Evolutionary conservation across 2,113 vertebrate species (phyloP).

Genomic region (Gavialis gangeticus): DNA sequence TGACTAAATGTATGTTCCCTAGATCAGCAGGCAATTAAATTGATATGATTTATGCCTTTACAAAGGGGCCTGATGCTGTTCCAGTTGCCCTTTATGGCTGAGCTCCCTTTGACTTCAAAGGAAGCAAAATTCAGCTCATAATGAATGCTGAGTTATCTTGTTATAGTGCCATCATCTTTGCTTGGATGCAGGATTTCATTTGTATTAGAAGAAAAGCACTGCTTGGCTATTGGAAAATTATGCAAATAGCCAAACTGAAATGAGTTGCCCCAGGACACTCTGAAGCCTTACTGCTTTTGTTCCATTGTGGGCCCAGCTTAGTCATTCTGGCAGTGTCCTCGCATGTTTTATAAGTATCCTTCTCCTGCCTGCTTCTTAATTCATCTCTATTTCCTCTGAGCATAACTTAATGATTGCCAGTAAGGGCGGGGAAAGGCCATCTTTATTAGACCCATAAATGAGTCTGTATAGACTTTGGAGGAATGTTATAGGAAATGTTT

Average conservation of each 20-base stretch:
- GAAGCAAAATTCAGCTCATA: neutral
- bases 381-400: neutral
- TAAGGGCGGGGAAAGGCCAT: neutral
- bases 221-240: neutral
- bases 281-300: neutral
- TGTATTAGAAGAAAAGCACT: neutral
- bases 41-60: neutral
- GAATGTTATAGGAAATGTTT: neutral
- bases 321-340: neutral
- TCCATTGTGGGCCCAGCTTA: neutral
- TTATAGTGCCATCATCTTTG: neutral
- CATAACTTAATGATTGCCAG: neutral
- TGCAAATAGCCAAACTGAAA: neutral
- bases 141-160: conserved; percentile 38
- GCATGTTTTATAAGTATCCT: neutral
- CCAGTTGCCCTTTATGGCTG: neutral
- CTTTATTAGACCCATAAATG: neutral
- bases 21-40: conserved; percentile 10
- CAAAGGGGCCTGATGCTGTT: neutral
- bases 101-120: neutral
- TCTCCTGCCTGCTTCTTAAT: neutral
- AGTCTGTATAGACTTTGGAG: neutral
- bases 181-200: neutral
- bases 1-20: neutral
- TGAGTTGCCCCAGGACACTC: neutral